phyloP scores from a whole-genome alignment of 2,113 vertebrate species.

The Myotis yumanensis region DNA sequence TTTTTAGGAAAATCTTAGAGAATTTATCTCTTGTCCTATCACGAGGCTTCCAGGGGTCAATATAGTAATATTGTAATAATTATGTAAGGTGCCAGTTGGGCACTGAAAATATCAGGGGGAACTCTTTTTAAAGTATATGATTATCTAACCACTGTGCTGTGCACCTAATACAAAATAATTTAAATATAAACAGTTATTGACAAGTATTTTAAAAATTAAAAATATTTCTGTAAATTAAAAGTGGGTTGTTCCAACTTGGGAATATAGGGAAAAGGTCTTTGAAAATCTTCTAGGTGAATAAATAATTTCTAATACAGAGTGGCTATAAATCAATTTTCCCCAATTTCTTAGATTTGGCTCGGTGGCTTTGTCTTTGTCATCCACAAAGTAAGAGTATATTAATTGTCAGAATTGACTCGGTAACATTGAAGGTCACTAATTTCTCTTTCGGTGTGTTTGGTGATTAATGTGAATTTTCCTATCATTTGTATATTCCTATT shows the following conservation, averaged over 20 bases:
- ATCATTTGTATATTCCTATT: not conserved
- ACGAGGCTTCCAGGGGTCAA: not conserved
- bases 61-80: not conserved
- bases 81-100: not conserved
- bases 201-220: not conserved
- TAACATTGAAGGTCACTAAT: not conserved
- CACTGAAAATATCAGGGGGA: not conserved
- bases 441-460: not conserved
- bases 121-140: not conserved
- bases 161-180: not conserved
- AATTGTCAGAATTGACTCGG: not conserved
- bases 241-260: not conserved
- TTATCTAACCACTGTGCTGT: not conserved
- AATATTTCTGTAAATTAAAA: not conserved
- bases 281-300: not conserved
- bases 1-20: not conserved
- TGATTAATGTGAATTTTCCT: not conserved
- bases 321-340: not conserved
- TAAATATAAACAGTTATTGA: not conserved
- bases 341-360: not conserved
- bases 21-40: not conserved
- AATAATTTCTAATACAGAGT: not conserved
- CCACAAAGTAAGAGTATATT: not conserved
- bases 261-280: not conserved
- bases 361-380: not conserved